Percentiles rank a stretch among this genome's conserved stretches.
Conservation (phyloP, 2,888 invertebrate species). For the Hypsopygia costalis region DNA sequence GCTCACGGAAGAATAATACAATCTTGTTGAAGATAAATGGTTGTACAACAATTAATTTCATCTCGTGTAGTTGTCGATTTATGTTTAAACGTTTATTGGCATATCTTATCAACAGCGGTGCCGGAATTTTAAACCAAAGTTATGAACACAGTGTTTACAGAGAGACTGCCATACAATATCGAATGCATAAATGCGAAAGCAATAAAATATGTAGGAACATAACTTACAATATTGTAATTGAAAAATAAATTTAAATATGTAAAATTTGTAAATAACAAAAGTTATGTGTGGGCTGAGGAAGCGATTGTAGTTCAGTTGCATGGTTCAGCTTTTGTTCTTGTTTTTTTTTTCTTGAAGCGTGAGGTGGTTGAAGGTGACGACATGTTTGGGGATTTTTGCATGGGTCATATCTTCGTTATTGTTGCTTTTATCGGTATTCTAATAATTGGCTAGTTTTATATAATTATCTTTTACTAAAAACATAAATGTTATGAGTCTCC, state of each 20-base stretch:
- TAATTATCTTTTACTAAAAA: too few species aligned
- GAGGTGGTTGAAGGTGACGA: too few species aligned
- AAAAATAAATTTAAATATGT: constrained; percentile 18
- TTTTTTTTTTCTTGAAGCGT: too few species aligned
- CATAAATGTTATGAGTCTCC: too few species aligned
- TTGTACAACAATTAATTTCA: constrained; percentile 6
- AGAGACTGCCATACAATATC: not conserved
- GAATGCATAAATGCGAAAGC: constrained; percentile 1
- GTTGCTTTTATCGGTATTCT: too few species aligned
- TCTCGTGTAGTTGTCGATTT: constrained; percentile 1
- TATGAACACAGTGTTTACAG: constrained; percentile 2
- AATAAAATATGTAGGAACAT: constrained; percentile 15
- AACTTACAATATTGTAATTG: constrained; percentile 15
- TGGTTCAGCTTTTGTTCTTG: not conserved
- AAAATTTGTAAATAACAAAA: constrained; percentile 6
- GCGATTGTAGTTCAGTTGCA: too few species aligned
- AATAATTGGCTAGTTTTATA: too few species aligned
- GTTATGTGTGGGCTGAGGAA: too few species aligned
- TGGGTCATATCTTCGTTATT: too few species aligned
- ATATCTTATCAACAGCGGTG: constrained; percentile 5
- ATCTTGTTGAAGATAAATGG: too few species aligned
- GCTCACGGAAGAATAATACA: too few species aligned
- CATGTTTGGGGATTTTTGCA: too few species aligned
- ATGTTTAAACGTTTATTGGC: constrained; percentile 9
- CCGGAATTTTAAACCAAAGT: constrained; percentile 8